Conservation (phyloP, 2,113 vertebrate genomes). For the Helogale parvula region DNA sequence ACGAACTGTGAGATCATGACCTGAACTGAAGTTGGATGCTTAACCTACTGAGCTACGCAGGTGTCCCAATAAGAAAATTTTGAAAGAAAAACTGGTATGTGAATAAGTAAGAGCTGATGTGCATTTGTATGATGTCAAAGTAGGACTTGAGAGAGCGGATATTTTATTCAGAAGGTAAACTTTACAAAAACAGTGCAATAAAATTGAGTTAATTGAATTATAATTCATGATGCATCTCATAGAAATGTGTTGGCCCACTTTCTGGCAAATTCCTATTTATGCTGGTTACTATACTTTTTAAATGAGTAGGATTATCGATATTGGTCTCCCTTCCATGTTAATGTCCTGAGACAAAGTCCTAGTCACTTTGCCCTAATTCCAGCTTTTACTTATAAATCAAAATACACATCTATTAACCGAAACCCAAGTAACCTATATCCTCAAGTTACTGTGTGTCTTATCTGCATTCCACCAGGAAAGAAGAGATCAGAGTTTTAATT, state of each 20-base stretch:
- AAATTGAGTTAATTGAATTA: not conserved
- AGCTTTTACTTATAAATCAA: not conserved
- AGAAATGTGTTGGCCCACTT: not conserved
- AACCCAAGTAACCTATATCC: not conserved
- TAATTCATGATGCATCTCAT: not conserved
- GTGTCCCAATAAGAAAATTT: not conserved
- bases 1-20: no score
- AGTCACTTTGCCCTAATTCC: not conserved
- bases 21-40: no score
- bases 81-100: not conserved
- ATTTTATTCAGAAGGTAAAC: slow-evolving; percentile 9
- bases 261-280: not conserved
- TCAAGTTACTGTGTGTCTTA: not conserved
- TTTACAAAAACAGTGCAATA: not conserved
- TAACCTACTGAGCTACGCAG: no score
- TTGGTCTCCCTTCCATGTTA: slow-evolving; percentile 26
- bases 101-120: not conserved
- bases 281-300: not conserved
- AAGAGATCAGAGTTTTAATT: slow-evolving; percentile 9
- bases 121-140: not conserved
- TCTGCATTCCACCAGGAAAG: not conserved
- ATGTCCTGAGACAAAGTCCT: not conserved
- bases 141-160: not conserved
- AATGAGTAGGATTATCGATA: not conserved
- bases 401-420: not conserved